A percentile compares a stretch with the other conserved stretches of the same genome.
These are phyloP conservation scores for Agrochola lota DNA, from an alignment of 2,888 invertebrate species.

Conservation along the genomic window DNA sequence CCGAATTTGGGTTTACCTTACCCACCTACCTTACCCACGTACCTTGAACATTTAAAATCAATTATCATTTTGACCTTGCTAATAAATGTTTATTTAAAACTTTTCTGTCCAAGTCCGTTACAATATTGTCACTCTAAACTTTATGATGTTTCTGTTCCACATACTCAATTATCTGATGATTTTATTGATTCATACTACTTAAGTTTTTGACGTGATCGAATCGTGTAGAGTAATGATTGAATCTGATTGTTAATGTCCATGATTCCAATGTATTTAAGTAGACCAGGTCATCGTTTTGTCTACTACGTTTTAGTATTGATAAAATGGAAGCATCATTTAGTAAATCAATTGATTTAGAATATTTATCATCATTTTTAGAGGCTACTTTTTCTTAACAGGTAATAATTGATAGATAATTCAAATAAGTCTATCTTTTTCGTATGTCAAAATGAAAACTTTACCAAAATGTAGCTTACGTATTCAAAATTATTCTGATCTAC, in stretches of 20 bases:
- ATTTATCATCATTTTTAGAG: not conserved
- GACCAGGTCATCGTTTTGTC: conserved; percentile 27
- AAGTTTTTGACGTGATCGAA: conserved; percentile 59
- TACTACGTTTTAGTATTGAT: no score
- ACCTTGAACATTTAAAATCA: conserved; percentile 3
- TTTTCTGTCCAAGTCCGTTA: not conserved
- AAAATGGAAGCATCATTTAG: not conserved
- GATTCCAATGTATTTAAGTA: conserved; percentile 44
- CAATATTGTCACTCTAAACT: conserved; percentile 6
- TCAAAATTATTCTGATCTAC: not conserved
- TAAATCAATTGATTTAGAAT: conserved; percentile 1
- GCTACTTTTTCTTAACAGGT: not conserved
- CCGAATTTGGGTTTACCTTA: conserved; percentile 7
- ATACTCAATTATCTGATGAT: conserved; percentile 56
- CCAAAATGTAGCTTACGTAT: not conserved
- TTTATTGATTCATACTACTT: conserved; percentile 63
- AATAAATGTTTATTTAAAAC: conserved; percentile 6
- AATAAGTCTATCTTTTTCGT: not conserved
- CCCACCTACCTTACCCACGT: not conserved
- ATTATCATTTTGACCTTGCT: conserved; percentile 2
- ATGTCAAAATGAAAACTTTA: not conserved
- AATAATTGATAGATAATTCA: not conserved
- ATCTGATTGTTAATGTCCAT: conserved; percentile 49
- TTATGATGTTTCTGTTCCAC: conserved; percentile 43
- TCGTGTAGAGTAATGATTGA: conserved; percentile 57